Percentiles rank a stretch among this genome's conserved stretches.
phyloP scores from a whole-genome alignment of 2,113 vertebrate genomes.

The Lanius collurio region DNA sequence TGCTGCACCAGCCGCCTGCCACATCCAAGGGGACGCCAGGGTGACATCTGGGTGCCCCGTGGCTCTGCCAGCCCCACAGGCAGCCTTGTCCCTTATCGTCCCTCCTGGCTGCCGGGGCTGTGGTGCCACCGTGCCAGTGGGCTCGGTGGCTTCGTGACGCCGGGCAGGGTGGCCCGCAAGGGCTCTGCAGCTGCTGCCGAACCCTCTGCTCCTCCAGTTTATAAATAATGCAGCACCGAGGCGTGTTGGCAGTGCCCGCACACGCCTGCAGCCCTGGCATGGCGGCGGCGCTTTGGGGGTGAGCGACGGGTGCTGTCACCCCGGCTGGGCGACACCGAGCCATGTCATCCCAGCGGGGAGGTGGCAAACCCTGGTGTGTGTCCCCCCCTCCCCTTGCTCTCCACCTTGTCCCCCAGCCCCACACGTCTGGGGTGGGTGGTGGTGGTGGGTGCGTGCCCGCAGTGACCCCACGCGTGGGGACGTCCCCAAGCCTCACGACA shows the following conservation, averaged over 20 bases:
- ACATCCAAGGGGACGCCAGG: background rate
- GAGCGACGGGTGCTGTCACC: background rate
- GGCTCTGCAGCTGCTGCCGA: conserved; percentile 59
- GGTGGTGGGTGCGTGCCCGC: background rate
- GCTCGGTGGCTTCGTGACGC: conserved; percentile 29
- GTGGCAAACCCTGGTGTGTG: fast-evolving
- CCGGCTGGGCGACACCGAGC: background rate
- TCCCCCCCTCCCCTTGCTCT: background rate
- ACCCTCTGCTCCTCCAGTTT: conserved; percentile 50
- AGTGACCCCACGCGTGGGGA: background rate
- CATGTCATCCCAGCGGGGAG: fast-evolving
- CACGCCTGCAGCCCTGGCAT: conserved; percentile 7
- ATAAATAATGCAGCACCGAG: conserved; percentile 73
- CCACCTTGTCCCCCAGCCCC: background rate
- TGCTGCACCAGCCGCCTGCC: background rate
- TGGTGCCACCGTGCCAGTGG: conserved; percentile 7
- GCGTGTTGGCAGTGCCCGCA: conserved; percentile 29
- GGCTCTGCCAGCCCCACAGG: background rate
- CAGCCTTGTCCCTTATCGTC: background rate
- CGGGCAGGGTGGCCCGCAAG: conserved; percentile 34
- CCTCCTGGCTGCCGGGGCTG: background rate
- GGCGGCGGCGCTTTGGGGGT: background rate
- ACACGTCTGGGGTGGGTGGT: fast-evolving
- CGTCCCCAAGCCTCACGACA: background rate
- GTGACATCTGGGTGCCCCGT: background rate